Evolutionary conservation across 2,797 vertebrate genomes (phyloP).

Genomic region (Phoebastria nigripes): DNA sequence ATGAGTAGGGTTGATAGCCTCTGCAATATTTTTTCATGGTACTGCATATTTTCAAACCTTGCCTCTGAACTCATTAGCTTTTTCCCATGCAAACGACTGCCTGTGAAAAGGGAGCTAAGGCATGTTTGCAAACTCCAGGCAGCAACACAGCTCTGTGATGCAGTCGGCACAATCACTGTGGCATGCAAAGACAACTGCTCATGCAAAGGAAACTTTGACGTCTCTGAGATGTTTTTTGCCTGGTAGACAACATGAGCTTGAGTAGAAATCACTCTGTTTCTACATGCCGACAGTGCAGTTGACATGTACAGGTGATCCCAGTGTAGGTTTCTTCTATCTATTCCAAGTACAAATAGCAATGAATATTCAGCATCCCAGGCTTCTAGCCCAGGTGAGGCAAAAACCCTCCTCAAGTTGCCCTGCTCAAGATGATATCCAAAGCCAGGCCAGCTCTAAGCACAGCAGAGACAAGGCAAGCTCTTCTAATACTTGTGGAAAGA

Average conservation of each 20-base stretch:
- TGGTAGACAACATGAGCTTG: not conserved
- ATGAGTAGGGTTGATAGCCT: not conserved
- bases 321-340: not conserved
- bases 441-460: not conserved
- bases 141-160: conserved; percentile 6
- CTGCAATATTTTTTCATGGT: not conserved
- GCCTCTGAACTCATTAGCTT: conserved; percentile 11
- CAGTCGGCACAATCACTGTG: not conserved
- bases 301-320: not conserved
- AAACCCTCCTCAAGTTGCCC: not conserved
- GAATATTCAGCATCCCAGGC: not conserved
- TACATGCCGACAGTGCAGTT: not conserved
- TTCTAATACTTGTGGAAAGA: not conserved
- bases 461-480: not conserved
- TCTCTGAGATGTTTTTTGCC: not conserved
- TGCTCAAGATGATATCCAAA: not conserved
- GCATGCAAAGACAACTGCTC: conserved; percentile 23
- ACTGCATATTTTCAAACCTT: not conserved
- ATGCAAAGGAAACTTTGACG: conserved; percentile 31
- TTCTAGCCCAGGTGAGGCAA: not conserved
- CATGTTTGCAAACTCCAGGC: conserved; percentile 45
- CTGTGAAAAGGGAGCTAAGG: conserved; percentile 20
- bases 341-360: not conserved
- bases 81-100: not conserved
- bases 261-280: not conserved